Evolutionary conservation across 2,797 vertebrate genomes (phyloP).

Genomic region (Salmo trutta): DNA sequence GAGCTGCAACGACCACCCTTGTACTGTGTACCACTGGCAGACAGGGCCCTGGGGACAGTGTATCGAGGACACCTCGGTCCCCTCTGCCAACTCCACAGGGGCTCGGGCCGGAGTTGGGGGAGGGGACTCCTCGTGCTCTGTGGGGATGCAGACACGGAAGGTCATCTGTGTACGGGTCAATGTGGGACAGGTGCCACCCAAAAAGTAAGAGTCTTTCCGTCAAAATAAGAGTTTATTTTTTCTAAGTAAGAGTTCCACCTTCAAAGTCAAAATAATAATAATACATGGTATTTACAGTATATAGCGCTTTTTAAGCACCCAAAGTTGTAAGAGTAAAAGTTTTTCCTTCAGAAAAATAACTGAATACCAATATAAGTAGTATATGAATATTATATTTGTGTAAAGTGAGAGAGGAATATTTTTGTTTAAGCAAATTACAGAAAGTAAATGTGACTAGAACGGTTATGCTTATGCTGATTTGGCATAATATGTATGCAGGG

Average conservation of each 20-base stretch:
- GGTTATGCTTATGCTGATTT: neutral
- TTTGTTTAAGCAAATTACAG: neutral
- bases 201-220: constrained; percentile 84
- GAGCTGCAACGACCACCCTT: constrained; percentile 93
- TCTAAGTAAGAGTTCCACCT: neutral
- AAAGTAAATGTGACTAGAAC: neutral
- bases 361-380: neutral
- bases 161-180: constrained; percentile 97
- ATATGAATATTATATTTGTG: neutral
- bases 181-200: constrained; percentile 96
- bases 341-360: neutral
- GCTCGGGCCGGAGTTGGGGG: constrained; percentile 70
- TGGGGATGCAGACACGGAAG: constrained; percentile 94
- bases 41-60: constrained; percentile 92
- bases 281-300: no score
- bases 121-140: constrained; percentile 78
- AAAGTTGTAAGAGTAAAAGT: neutral
- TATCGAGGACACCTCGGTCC: constrained; percentile 90
- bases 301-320: no score
- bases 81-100: constrained; percentile 81
- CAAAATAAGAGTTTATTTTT: neutral
- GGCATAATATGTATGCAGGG: neutral
- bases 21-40: constrained; percentile 98
- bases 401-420: no score
- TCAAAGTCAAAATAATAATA: no score